Percentiles rank a stretch among this genome's conserved stretches.
Evolutionary conservation across 64 coral and sea anemone species (phyloP).

Genomic region (Stichodactyla mertensii): DNA sequence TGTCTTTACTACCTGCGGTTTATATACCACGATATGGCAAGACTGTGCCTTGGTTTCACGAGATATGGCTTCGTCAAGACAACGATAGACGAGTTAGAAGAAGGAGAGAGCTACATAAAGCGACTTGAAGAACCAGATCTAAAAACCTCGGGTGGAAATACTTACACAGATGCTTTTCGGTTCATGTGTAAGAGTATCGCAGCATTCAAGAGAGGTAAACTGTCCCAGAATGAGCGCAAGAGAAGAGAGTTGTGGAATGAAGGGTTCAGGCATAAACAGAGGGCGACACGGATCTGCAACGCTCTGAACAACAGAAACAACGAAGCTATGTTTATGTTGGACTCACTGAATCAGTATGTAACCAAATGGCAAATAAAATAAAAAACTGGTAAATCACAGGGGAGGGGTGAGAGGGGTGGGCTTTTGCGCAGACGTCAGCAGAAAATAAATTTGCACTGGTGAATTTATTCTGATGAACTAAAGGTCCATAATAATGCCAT

Average conservation of each 20-base stretch:
- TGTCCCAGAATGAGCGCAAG: neutral
- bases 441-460: too few species aligned
- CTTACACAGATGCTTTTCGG: slow-evolving; percentile 15
- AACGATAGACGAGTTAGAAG: neutral
- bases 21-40: slow-evolving; percentile 10
- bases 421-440: too few species aligned
- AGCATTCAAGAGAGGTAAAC: neutral
- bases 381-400: neutral
- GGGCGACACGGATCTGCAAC: neutral
- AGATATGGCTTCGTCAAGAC: slow-evolving; percentile 7
- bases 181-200: slow-evolving; percentile 22
- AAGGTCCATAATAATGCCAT: too few species aligned
- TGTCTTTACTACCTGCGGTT: slow-evolving; percentile 9
- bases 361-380: neutral
- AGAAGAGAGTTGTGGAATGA: neutral
- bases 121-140: slow-evolving; percentile 29
- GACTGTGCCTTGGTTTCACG: slow-evolving; percentile 17
- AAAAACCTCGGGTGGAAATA: neutral
- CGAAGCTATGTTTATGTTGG: slow-evolving; percentile 15
- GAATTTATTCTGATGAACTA: too few species aligned
- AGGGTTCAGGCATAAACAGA: neutral
- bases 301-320: neutral
- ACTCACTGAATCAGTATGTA: slow-evolving; percentile 3
- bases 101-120: neutral
- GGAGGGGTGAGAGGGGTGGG: too few species aligned